Evolutionary conservation across 30 jellyfish, hydroid and myxozoan species (phyloP).

Genomic region (Hydractinia echinata): DNA sequence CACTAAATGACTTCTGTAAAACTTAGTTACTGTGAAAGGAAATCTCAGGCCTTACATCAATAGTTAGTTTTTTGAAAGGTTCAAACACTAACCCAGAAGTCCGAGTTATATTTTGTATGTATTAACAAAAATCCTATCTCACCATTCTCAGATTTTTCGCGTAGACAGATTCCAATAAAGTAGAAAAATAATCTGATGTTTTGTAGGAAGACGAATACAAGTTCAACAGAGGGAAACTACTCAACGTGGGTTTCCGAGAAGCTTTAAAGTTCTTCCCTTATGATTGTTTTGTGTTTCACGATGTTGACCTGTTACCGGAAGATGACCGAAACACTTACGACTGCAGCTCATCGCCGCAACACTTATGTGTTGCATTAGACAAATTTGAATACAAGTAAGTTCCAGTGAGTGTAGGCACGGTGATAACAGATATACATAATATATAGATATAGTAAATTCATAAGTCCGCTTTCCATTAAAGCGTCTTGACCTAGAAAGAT

Average conservation of each 20-base stretch:
- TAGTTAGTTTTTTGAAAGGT: too few species aligned
- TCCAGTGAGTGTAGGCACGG: too few species aligned
- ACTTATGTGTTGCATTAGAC: slow-evolving; percentile 33
- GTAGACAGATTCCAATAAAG: background rate
- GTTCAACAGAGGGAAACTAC: slow-evolving; percentile 44
- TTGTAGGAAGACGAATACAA: slow-evolving; percentile 22
- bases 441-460: too few species aligned
- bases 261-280: slow-evolving; percentile 32
- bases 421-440: too few species aligned
- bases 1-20: background rate
- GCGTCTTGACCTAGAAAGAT: too few species aligned
- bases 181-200: background rate
- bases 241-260: slow-evolving; percentile 45
- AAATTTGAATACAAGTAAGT: slow-evolving; percentile 33
- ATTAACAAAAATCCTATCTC: background rate
- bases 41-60: background rate
- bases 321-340: slow-evolving; percentile 35
- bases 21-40: background rate
- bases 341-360: slow-evolving; percentile 42
- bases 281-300: slow-evolving; percentile 37
- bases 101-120: too few species aligned
- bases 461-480: too few species aligned
- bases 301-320: slow-evolving; percentile 54
- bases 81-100: too few species aligned
- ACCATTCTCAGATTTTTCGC: background rate